Conservation (phyloP, 2,888 invertebrate species). For the Platerodrilus igneus region DNA sequence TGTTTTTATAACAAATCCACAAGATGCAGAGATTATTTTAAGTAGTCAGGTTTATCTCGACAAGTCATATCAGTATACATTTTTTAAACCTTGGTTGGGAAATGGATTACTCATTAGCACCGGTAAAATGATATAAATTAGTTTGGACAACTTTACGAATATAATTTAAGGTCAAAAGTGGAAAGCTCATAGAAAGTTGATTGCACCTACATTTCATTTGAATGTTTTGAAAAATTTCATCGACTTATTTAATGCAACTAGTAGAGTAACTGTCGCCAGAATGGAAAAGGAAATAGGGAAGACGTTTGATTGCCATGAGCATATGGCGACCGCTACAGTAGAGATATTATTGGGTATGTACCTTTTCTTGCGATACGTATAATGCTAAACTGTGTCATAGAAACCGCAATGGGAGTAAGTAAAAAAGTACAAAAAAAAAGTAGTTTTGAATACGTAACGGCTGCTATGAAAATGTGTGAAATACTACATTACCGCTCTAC, state of each 20-base stretch:
- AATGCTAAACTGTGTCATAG: conserved; percentile 44
- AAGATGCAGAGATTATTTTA: conserved; percentile 72
- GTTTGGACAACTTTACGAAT: too few relatives aligned
- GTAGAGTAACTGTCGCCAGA: conserved; percentile 67
- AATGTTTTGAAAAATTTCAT: conserved; percentile 84
- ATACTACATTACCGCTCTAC: conserved; percentile 79
- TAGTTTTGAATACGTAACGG: conserved; percentile 80
- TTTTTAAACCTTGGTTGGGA: conserved; percentile 81
- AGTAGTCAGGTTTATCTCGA: conserved; percentile 78
- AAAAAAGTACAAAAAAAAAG: conserved; percentile 76
- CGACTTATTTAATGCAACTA: conserved; percentile 79
- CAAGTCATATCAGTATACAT: conserved; percentile 72
- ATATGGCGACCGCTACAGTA: conserved; percentile 80
- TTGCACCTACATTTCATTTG: conserved; percentile 83
- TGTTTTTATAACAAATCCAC: conserved; percentile 71
- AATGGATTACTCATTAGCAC: conserved; percentile 77
- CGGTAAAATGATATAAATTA: conserved; percentile 58
- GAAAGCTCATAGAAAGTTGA: conserved; percentile 79
- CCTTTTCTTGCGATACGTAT: neutral
- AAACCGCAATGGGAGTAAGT: conserved; percentile 85
- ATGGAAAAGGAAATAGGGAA: conserved; percentile 65
- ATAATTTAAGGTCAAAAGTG: conserved; percentile 80
- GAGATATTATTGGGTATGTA: conserved; percentile 70
- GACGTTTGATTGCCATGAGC: conserved; percentile 74
- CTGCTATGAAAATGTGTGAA: conserved; percentile 86